phyloP scores from a whole-genome alignment of 2,888 invertebrate species.

The Sylvicola fuscatus region DNA sequence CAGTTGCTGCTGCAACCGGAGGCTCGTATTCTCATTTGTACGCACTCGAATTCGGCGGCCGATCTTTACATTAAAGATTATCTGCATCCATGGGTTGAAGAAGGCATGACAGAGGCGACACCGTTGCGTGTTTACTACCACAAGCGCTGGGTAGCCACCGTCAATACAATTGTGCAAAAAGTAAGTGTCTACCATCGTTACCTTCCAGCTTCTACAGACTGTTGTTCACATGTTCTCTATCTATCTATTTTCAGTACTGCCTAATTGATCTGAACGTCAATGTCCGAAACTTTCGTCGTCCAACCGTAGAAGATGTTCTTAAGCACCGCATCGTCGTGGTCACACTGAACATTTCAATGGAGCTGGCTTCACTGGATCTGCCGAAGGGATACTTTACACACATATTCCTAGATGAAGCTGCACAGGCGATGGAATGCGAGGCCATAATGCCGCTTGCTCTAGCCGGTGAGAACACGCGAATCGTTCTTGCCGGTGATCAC shows the following conservation, averaged over 20 bases:
- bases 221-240: neutral
- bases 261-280: slow-evolving; percentile 36
- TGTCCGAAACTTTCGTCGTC: slow-evolving; percentile 39
- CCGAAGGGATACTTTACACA: slow-evolving; percentile 49
- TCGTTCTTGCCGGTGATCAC: slow-evolving; percentile 70
- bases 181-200: slow-evolving; percentile 16
- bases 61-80: slow-evolving; percentile 72
- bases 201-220: too few relatives aligned
- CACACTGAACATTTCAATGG: slow-evolving; percentile 59
- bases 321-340: slow-evolving; percentile 54
- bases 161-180: slow-evolving; percentile 45
- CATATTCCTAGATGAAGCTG: slow-evolving; percentile 70
- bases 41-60: slow-evolving; percentile 73
- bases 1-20: slow-evolving; percentile 40
- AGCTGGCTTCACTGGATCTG: slow-evolving; percentile 43
- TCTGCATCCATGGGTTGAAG: slow-evolving; percentile 52
- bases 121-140: slow-evolving; percentile 64
- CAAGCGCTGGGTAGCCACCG: slow-evolving; percentile 58
- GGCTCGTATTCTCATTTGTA: slow-evolving; percentile 57
- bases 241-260: slow-evolving; percentile 40
- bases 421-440: slow-evolving; percentile 72
- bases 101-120: slow-evolving; percentile 39
- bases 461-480: slow-evolving; percentile 46
- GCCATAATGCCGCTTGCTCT: slow-evolving; percentile 59
- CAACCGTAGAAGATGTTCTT: slow-evolving; percentile 47